phyloP scores from a whole-genome alignment of 2,113 vertebrate genomes.

The Eubucco bourcierii region DNA sequence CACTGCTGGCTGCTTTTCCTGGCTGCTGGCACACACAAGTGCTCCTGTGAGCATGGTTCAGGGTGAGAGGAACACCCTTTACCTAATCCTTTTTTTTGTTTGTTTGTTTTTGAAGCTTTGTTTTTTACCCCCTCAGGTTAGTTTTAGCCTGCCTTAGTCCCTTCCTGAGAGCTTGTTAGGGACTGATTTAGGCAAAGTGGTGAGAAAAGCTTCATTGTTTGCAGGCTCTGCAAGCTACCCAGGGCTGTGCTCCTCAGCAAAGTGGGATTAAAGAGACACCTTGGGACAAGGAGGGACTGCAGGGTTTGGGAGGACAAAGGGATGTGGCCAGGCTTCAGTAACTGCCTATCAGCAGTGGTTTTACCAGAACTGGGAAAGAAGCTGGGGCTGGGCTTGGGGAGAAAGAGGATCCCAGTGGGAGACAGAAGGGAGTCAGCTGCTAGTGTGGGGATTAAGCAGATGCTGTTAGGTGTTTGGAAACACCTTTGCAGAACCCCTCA shows the following conservation, averaged over 20 bases:
- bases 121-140: not conserved
- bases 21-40: not conserved
- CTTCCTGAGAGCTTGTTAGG: constrained; percentile 10
- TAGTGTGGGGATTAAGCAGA: constrained; percentile 19
- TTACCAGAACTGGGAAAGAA: not conserved
- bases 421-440: constrained; percentile 26
- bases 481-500: not conserved
- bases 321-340: not conserved
- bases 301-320: not conserved
- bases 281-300: not conserved
- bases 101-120: not conserved
- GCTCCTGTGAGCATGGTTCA: not conserved
- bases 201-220: constrained; percentile 49
- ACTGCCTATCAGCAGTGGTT: not conserved
- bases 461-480: not conserved
- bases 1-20: not conserved
- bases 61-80: not conserved
- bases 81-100: not conserved
- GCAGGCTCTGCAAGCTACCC: not conserved
- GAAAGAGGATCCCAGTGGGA: not conserved
- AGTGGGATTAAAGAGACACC: constrained; percentile 38
- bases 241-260: not conserved
- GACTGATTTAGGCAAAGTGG: not conserved
- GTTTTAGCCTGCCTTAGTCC: not conserved
- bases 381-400: not conserved